phyloP scores from a whole-genome alignment of 2,888 invertebrate species.

The Allacma fusca region DNA sequence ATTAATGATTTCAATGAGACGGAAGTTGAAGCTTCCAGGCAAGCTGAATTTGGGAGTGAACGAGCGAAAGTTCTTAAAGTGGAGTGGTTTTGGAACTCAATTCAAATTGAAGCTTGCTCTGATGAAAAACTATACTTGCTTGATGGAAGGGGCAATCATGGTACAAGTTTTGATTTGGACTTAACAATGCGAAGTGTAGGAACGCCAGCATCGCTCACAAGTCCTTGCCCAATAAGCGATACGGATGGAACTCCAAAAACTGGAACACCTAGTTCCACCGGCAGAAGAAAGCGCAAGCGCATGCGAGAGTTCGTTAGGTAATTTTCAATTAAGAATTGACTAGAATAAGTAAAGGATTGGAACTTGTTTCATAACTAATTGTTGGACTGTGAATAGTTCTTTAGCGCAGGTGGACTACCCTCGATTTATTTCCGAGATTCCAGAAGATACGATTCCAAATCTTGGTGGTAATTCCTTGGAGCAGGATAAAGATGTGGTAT shows the following conservation, averaged over 20 bases:
- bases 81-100: slow-evolving; percentile 98
- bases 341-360: too few relatives aligned
- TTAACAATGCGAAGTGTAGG: slow-evolving; percentile 33
- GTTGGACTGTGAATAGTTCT: slow-evolving; percentile 15
- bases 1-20: slow-evolving; percentile 81
- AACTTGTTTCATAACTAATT: too few relatives aligned
- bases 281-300: slow-evolving; percentile 57
- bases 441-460: slow-evolving; percentile 62
- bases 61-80: slow-evolving; percentile 81
- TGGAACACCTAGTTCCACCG: slow-evolving; percentile 48
- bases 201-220: slow-evolving; percentile 34
- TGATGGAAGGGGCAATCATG: slow-evolving; percentile 68
- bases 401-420: slow-evolving; percentile 58
- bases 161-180: slow-evolving; percentile 64
- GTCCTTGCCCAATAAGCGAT: slow-evolving; percentile 33
- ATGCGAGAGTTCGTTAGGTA: slow-evolving; percentile 54
- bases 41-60: slow-evolving; percentile 44
- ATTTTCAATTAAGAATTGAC: too few relatives aligned
- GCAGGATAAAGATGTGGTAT: slow-evolving; percentile 51
- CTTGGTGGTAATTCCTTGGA: slow-evolving; percentile 58
- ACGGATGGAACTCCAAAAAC: slow-evolving; percentile 45
- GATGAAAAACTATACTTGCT: slow-evolving; percentile 89
- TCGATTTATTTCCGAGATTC: slow-evolving; percentile 66
- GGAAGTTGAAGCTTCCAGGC: slow-evolving; percentile 70
- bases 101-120: slow-evolving; percentile 93